Percentiles rank a stretch among this genome's conserved stretches.
Evolutionary conservation across 2,888 invertebrate species (phyloP).

Genomic region (Tenodera sinensis): DNA sequence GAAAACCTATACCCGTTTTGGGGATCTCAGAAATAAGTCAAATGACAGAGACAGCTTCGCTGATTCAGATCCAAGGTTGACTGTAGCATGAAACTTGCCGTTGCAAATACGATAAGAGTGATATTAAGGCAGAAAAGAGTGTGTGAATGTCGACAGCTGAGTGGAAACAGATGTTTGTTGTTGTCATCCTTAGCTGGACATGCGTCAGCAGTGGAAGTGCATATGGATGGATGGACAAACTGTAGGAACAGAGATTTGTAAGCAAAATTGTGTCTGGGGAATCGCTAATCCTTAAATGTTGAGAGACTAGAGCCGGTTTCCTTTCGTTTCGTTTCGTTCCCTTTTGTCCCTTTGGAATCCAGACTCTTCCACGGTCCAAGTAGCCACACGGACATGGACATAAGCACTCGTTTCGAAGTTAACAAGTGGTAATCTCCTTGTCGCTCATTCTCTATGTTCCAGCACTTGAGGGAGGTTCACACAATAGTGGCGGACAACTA

Average conservation of each 20-base stretch:
- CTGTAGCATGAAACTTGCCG: neutral
- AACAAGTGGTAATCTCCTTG: neutral
- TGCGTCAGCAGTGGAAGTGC: neutral
- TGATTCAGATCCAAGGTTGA: neutral
- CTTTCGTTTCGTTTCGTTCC: neutral
- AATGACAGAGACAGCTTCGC: conserved; percentile 13
- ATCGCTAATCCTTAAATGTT: neutral
- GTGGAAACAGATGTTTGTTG: neutral
- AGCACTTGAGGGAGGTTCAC: neutral
- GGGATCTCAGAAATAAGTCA: neutral
- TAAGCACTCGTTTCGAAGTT: neutral
- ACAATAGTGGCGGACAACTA: neutral
- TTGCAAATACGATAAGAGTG: neutral
- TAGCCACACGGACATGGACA: neutral
- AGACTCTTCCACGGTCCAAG: neutral
- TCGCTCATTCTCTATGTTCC: neutral
- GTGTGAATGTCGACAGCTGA: conserved; percentile 9
- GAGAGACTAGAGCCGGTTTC: neutral
- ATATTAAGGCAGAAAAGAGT: neutral
- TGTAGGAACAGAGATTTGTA: neutral
- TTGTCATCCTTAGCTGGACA: neutral
- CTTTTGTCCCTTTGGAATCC: neutral
- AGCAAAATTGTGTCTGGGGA: neutral
- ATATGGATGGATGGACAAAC: neutral
- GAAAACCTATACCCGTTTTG: neutral